Evolutionary conservation across 2,888 invertebrate species (phyloP).

Genomic region (Stictocephala bisonia): DNA sequence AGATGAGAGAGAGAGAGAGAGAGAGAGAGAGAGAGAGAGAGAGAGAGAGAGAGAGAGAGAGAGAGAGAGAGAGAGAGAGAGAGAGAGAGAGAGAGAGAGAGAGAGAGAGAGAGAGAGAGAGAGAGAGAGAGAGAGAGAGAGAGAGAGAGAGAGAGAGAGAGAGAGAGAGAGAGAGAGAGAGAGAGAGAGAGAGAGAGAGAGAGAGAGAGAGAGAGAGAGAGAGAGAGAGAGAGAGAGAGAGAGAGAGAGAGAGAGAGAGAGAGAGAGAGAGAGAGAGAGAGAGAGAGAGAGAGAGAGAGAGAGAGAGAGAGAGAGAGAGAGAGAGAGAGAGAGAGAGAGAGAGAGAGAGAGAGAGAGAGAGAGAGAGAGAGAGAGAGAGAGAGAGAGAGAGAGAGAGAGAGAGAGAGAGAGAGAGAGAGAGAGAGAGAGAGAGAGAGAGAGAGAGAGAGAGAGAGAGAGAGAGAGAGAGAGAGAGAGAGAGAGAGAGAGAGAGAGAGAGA

Average conservation of each 20-base stretch:
- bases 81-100: constrained; percentile 32
- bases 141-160: background rate
- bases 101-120: background rate
- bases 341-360: constrained; percentile 14
- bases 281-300: constrained; percentile 23
- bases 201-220: constrained; percentile 20
- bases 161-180: constrained; percentile 1
- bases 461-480: constrained; percentile 13
- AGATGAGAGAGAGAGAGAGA: background rate
- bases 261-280: background rate
- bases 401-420: background rate
- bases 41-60: background rate
- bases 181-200: background rate
- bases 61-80: constrained; percentile 8
- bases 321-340: constrained; percentile 33
- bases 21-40: constrained; percentile 6
- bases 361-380: constrained; percentile 40
- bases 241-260: constrained; percentile 11
- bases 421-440: constrained; percentile 13
- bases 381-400: constrained; percentile 42
- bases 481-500: constrained; percentile 6
- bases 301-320: constrained; percentile 45
- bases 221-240: constrained; percentile 9
- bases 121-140: background rate
- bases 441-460: constrained; percentile 13